Base-by-base conservation (phyloP, 2,888 invertebrate species). In the Calliopum simillimum region DNA sequence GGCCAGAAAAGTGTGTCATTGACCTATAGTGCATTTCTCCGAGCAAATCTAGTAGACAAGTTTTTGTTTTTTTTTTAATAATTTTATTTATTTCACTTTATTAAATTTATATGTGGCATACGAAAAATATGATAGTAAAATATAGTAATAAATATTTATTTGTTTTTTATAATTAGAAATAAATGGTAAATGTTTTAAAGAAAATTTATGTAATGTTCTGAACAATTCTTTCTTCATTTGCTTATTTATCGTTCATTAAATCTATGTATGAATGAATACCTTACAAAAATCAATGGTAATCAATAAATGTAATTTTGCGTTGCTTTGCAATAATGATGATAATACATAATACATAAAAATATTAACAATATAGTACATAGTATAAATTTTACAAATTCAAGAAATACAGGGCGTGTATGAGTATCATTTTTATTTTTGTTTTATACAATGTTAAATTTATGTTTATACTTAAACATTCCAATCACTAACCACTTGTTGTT, bases 401-500 rank as follows among this genome's bases (percentile, higher is more conserved):
- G 64, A n/a, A 64, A 64, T 64, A 59, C 19, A 53, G 59, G 59
- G 41, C n/a, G n/a, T 59, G 25, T 58, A 51, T 6, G 33, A 33
- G 33, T 33, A 33, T 8, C 33, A 51, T 65, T 53, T 53, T 53
- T 43, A 19, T 13, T 44, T 59, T 61, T 19, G n/a, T 56, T 14
- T 44, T 41, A 33, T 63, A 14, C n/a, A 49, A 47, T 47, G 47
- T 63, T 49, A 21, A 49, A 63, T 63, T 63, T 6, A 33, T 63
- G 47, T 44, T 66, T 66, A 66, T 33, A 33, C 56, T 77, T 76
- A 77, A 80, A 78, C 82, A 77, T 81, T 79, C 77, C 79, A 81
- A 80, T 82, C 82, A 82, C 83, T 83, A 83, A 82, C 82, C 83
- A 83, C 80, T 80, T 79, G 76, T 74, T 78, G 77, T 76, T 79